A percentile compares a stretch with the other conserved stretches of the same genome.
Conservation (phyloP, 2,888 invertebrate genomes). For the Drosophila kanekoi region DNA sequence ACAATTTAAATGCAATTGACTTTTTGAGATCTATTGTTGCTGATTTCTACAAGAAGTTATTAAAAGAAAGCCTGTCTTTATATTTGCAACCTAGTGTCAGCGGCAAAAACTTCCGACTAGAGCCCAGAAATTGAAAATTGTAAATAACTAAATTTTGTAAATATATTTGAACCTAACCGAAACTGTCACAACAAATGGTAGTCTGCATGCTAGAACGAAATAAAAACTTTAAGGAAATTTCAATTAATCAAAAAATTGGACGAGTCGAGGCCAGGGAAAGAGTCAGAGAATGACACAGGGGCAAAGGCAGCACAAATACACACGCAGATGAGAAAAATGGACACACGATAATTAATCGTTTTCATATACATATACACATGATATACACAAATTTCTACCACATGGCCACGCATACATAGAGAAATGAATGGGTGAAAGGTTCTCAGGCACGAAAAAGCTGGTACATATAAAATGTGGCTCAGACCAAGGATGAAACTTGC, state of each 20-base stretch:
- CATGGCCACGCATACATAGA: no score
- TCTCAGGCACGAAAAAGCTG: not conserved
- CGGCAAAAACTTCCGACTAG: no score
- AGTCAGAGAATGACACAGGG: not conserved
- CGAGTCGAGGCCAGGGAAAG: constrained; percentile 17
- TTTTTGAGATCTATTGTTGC: no score
- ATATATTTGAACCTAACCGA: constrained; percentile 48
- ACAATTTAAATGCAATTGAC: no score
- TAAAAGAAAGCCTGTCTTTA: no score
- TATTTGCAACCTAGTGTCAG: no score
- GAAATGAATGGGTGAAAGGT: constrained; percentile 34
- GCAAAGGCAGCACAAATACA: constrained; percentile 3
- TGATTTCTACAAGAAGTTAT: no score
- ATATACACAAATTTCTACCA: no score
- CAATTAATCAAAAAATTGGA: constrained; percentile 71
- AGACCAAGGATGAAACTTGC: constrained; percentile 31
- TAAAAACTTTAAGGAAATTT: constrained; percentile 71
- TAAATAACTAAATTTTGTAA: constrained; percentile 10
- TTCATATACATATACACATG: constrained; percentile 28
- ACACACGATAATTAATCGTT: constrained; percentile 74
- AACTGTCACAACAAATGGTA: constrained; percentile 51
- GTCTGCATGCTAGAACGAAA: constrained; percentile 20
- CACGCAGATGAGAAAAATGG: constrained; percentile 19
- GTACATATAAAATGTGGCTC: not conserved
- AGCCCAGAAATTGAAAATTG: no score